Base-by-base conservation (phyloP, 2,888 invertebrate species). In the Zeuzera pyrina region DNA sequence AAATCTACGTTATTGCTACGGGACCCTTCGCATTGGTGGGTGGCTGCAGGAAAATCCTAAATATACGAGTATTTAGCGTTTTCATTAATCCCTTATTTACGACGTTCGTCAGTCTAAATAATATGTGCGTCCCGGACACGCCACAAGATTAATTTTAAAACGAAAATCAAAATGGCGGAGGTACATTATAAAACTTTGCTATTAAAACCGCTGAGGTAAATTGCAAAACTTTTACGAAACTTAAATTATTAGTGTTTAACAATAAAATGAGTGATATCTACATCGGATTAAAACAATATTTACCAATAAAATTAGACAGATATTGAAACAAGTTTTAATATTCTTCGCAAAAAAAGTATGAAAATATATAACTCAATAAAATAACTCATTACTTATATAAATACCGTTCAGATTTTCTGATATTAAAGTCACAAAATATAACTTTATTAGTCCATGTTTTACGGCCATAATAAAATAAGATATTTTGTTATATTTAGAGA, bases 131-230 rank as follows among this genome's bases (percentile, higher is more conserved):
- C 38, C 44, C 64, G 65, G 62, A 69, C 73, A 66, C 49, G 64
- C 63, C 64, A 44, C 59, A 41, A 70, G 71, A 77, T 77, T 73
- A 74, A 69, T 73, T 67, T 52, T 53, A 66, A 56, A 63, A 59
- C 55, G 60, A 47, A 64, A 62, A 54, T 60, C 61, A 68, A 65
- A 72, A 71, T 68, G 64, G 68, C 51, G 46, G 57, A 43, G 62
- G 61, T 61, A 52, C 42, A 46, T 36, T 28, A 15, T 28, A 12
- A 28, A 59, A 70, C 64, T 57, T 56, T 49, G 39, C 29, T 35
- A n/a, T n/a, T n/a, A n/a, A n/a, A n/a, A 41, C 41, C 39, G 47
- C 42, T 47, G 52, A 39, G 54, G 55, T 57, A 62, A 52, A 63
- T 57, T 52, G 55, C 52, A n/a, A n/a, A n/a, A n/a, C n/a, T n/a